A percentile compares a stretch with the other conserved stretches of the same genome.
phyloP scores from a whole-genome alignment of 2,797 vertebrate genomes.

The Darevskia mixta region DNA sequence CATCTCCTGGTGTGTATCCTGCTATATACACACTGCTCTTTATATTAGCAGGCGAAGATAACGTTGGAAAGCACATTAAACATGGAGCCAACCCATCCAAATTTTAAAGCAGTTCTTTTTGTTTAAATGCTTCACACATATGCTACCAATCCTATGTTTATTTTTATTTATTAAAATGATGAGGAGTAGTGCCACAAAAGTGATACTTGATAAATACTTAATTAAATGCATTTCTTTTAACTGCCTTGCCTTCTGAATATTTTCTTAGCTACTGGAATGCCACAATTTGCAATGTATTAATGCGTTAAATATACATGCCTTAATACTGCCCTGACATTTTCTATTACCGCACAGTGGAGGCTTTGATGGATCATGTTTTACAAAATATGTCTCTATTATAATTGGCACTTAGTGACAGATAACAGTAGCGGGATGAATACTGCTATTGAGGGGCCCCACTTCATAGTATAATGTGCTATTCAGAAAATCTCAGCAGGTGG shows the following conservation, averaged over 20 bases:
- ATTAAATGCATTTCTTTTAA: constrained; percentile 5
- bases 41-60: background rate
- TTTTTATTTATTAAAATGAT: constrained; percentile 8
- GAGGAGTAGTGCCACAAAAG: background rate
- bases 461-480: background rate
- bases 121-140: background rate
- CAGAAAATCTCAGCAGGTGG: constrained; percentile 39
- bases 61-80: background rate
- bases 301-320: constrained; percentile 33
- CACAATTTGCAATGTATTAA: constrained; percentile 26
- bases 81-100: background rate
- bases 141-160: constrained; percentile 2
- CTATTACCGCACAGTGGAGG: constrained; percentile 22
- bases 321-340: constrained; percentile 28
- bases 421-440: constrained; percentile 21
- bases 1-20: background rate
- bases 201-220: constrained; percentile 10
- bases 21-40: background rate
- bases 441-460: background rate
- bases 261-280: constrained; percentile 20
- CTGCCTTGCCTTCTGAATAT: background rate
- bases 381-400: constrained; percentile 45
- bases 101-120: background rate
- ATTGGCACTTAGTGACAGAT: constrained; percentile 42
- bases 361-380: constrained; percentile 52